A percentile compares a stretch with the other conserved stretches of the same genome.
These are phyloP conservation scores for Taeniopygia guttata DNA, from an alignment of 2,797 vertebrate genomes.

Conservation along the genomic window DNA sequence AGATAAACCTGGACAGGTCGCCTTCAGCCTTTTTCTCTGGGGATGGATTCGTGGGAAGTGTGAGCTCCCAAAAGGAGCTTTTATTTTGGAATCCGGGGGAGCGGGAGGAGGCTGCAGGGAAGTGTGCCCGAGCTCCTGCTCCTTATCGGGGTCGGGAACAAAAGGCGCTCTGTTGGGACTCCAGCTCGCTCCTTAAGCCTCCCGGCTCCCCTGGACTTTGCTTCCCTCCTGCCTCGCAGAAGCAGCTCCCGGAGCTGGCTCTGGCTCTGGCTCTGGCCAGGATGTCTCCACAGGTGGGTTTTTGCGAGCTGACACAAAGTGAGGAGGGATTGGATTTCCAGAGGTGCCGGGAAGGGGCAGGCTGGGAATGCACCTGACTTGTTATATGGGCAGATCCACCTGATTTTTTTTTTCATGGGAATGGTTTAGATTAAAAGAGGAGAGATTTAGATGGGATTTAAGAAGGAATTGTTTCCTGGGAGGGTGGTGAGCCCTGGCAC, in stretches of 20 bases:
- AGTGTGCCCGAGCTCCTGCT: background rate
- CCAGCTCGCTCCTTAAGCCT: background rate
- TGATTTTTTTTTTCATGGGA: background rate
- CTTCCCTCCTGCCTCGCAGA: background rate
- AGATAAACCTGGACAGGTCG: background rate
- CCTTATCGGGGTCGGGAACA: conserved; percentile 64
- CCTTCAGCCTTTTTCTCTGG: background rate
- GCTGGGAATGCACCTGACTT: background rate
- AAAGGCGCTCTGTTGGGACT: conserved; percentile 60
- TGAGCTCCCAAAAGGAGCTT: background rate
- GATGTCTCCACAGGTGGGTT: conserved; percentile 38
- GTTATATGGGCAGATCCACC: background rate
- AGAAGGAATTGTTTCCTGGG: background rate
- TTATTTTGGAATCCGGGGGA: background rate
- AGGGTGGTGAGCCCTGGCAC: background rate
- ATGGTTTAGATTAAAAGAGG: background rate
- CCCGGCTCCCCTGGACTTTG: conserved; percentile 58
- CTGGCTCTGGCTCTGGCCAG: background rate
- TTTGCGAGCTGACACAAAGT: accelerated
- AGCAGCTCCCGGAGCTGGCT: background rate
- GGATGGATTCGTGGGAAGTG: background rate
- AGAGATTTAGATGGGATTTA: background rate
- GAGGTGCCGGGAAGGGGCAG: background rate
- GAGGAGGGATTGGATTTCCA: background rate
- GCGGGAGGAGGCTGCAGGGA: background rate